Percentiles rank a stretch among this genome's conserved stretches.
These are phyloP conservation scores for Mareca strepera DNA, from an alignment of 2,797 vertebrate species.

Conservation along the genomic window DNA sequence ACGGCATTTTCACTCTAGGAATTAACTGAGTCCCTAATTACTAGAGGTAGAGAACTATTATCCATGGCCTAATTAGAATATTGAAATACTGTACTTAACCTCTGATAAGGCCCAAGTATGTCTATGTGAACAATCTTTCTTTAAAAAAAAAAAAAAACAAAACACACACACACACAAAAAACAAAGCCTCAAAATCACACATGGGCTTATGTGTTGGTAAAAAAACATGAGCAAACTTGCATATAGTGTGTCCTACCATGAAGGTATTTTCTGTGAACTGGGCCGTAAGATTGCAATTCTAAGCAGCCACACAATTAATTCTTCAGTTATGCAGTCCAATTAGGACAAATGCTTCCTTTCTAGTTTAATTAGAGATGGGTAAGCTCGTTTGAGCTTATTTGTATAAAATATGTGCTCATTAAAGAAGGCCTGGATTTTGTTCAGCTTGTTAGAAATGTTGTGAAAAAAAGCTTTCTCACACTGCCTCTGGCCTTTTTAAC, in stretches of 20 bases:
- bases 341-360: slow-evolving; percentile 81
- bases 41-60: slow-evolving; percentile 39
- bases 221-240: slow-evolving; percentile 53
- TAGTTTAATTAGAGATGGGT: slow-evolving; percentile 82
- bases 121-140: slow-evolving; percentile 19
- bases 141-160: background rate
- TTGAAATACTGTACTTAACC: slow-evolving; percentile 47
- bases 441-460: slow-evolving; percentile 80
- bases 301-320: slow-evolving; percentile 81
- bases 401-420: slow-evolving; percentile 84
- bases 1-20: slow-evolving; percentile 33
- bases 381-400: slow-evolving; percentile 78
- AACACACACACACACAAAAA: background rate
- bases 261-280: slow-evolving; percentile 67
- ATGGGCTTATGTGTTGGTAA: slow-evolving; percentile 11
- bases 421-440: slow-evolving; percentile 78
- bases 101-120: slow-evolving; percentile 28
- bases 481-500: slow-evolving; percentile 67
- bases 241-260: slow-evolving; percentile 46
- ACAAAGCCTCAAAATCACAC: slow-evolving; percentile 20
- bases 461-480: slow-evolving; percentile 71
- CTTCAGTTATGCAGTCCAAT: slow-evolving; percentile 80
- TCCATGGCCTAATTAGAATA: slow-evolving; percentile 67
- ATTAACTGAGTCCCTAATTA: slow-evolving; percentile 67
- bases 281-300: slow-evolving; percentile 76